A percentile compares a stretch with the other conserved stretches of the same genome.
Evolutionary conservation across 2,888 invertebrate species (phyloP).

Genomic region (Carabus problematicus): DNA sequence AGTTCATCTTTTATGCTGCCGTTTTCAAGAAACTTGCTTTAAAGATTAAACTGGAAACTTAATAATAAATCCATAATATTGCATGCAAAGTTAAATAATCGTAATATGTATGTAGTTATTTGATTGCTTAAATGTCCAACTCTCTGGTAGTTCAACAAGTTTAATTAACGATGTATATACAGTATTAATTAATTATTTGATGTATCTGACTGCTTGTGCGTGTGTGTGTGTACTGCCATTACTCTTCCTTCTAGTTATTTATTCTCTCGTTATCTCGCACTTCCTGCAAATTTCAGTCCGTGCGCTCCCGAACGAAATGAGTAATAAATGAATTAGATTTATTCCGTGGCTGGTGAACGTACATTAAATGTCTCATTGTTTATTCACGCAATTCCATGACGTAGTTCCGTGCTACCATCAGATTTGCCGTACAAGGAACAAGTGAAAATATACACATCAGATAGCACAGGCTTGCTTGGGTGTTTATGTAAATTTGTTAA

Average conservation of each 20-base stretch:
- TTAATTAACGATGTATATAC: too few relatives aligned
- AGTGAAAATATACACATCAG: conserved; percentile 37
- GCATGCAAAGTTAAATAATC: too few relatives aligned
- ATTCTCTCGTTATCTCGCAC: conserved; percentile 8
- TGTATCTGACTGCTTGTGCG: too few relatives aligned
- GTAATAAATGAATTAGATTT: conserved; percentile 41
- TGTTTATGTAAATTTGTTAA: conserved; percentile 9
- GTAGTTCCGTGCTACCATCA: conserved; percentile 18
- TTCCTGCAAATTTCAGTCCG: background rate
- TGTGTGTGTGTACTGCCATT: too few relatives aligned
- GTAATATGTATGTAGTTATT: too few relatives aligned
- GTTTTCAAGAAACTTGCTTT: too few relatives aligned
- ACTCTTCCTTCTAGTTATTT: conserved; percentile 7
- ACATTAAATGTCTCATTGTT: conserved; percentile 27
- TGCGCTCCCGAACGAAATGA: conserved; percentile 20
- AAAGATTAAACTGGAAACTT: too few relatives aligned
- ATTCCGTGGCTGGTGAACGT: conserved; percentile 26
- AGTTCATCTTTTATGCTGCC: too few relatives aligned
- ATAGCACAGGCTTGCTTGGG: background rate
- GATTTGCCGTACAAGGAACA: conserved; percentile 8
- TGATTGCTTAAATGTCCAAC: too few relatives aligned
- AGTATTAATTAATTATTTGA: too few relatives aligned
- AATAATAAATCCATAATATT: too few relatives aligned
- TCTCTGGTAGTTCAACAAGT: too few relatives aligned
- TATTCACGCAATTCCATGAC: conserved; percentile 33